Conservation (phyloP, 1,140 invertebrate species). For the Cyphomyrmex costatus region DNA sequence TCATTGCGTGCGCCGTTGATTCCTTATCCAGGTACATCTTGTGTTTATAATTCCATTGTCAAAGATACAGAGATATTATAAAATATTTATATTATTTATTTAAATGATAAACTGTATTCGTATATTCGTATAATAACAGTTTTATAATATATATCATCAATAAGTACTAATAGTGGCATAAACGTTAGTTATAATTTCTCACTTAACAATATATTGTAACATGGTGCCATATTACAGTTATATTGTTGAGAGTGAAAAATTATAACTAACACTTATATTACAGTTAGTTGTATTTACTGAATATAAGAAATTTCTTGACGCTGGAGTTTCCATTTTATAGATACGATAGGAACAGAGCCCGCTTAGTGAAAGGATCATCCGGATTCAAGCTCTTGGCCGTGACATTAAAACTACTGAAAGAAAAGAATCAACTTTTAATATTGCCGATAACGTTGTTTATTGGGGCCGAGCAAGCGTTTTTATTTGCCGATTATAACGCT, state of each 20-base stretch:
- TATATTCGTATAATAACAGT: neutral
- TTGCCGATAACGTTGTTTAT: constrained; percentile 97
- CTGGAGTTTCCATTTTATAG: constrained; percentile 68
- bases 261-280: no score
- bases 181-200: no score
- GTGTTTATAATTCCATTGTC: neutral
- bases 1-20: constrained; percentile 94
- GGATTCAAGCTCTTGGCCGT: constrained; percentile 91
- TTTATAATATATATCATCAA: neutral
- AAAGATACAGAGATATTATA: neutral
- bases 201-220: no score
- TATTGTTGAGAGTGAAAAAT: no score
- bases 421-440: constrained; percentile 93
- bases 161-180: no score
- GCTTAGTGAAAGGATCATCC: constrained; percentile 81
- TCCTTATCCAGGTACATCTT: constrained; percentile 90
- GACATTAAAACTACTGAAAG: constrained; percentile 92
- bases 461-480: constrained; percentile 97
- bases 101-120: neutral
- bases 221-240: no score
- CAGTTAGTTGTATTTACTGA: no score
- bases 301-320: constrained; percentile 2
- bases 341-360: constrained; percentile 84
- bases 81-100: neutral
- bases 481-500: constrained; percentile 95